phyloP scores from a whole-genome alignment of 2,888 invertebrate genomes.

The Argyra leucocephala region DNA sequence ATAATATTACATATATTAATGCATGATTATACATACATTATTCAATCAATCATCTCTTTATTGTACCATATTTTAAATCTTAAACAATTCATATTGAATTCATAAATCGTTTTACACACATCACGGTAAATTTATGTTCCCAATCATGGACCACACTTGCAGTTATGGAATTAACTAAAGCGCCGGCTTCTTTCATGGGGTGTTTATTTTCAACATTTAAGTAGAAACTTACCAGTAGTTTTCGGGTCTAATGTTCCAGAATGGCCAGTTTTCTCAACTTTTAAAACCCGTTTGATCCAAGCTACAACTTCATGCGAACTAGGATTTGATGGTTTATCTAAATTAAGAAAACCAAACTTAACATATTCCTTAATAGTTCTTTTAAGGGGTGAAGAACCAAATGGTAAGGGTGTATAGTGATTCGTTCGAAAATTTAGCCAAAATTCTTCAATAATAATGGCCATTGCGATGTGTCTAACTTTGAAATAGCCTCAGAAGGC shows the following conservation, averaged over 20 bases:
- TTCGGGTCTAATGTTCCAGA: constrained; percentile 99
- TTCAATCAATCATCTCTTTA: no score
- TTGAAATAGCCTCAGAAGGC: constrained; percentile 59
- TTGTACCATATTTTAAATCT: background rate
- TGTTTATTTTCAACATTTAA: constrained; percentile 12
- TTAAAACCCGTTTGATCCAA: constrained; percentile 95
- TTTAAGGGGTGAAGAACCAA: constrained; percentile 86
- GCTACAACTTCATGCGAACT: constrained; percentile 99
- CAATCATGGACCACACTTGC: constrained; percentile 37
- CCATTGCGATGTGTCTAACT: constrained; percentile 86
- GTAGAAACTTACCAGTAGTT: constrained; percentile 51
- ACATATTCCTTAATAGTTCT: constrained; percentile 81
- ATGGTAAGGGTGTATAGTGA: constrained; percentile 91
- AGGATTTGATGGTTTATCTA: constrained; percentile 98
- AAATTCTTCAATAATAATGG: constrained; percentile 92
- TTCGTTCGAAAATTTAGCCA: constrained; percentile 83
- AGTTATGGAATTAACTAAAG: constrained; percentile 10
- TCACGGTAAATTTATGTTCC: constrained; percentile 37
- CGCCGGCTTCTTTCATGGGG: constrained; percentile 25
- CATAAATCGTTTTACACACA: constrained; percentile 35
- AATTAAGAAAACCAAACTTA: constrained; percentile 86
- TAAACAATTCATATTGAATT: background rate
- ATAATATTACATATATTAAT: no score
- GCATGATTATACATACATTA: no score
- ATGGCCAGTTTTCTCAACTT: constrained; percentile 97